Evolutionary conservation across 1,140 invertebrate genomes (phyloP).

Genomic region (Periplaneta americana): DNA sequence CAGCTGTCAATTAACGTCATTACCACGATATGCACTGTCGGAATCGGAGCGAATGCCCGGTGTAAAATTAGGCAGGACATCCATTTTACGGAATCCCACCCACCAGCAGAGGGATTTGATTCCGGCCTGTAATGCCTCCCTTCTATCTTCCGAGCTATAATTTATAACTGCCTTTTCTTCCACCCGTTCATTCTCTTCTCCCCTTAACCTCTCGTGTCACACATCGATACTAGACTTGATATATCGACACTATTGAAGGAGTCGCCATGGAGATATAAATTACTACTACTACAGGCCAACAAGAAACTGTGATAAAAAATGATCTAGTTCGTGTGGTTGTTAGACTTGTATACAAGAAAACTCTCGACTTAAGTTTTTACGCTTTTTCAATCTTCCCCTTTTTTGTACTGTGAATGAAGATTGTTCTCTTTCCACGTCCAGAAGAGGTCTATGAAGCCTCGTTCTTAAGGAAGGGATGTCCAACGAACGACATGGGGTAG

Average conservation of each 20-base stretch:
- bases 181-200: background rate
- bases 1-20: background rate
- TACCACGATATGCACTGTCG: background rate
- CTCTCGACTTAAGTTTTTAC: background rate
- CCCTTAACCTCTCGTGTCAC: background rate
- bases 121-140: background rate
- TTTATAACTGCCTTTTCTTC: no score
- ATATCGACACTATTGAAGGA: background rate
- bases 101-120: background rate
- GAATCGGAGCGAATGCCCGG: background rate
- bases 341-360: background rate
- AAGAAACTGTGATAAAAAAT: background rate
- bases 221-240: background rate
- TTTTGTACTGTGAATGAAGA: background rate
- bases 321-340: background rate
- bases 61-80: background rate
- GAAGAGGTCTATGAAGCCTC: background rate
- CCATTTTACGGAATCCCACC: background rate
- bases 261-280: background rate
- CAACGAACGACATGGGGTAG: no score
- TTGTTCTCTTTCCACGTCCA: background rate
- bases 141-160: background rate
- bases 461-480: background rate
- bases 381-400: background rate
- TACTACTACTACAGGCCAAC: background rate